These are phyloP conservation scores for Strix uralensis DNA, from an alignment of 2,113 vertebrate species.

Conservation along the genomic window DNA sequence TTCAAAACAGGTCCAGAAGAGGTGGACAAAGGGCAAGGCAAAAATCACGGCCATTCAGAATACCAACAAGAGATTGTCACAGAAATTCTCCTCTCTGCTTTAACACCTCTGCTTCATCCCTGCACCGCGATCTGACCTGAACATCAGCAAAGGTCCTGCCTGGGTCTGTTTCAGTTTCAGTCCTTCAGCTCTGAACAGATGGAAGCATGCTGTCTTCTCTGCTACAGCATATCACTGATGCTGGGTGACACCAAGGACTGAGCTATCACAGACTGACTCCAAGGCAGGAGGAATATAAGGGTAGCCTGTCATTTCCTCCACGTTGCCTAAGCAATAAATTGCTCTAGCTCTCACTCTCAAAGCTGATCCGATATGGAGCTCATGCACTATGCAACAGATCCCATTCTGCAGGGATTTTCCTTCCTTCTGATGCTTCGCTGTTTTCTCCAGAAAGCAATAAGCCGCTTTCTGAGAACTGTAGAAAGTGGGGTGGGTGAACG, in stretches of 20 bases:
- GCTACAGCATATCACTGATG: not conserved
- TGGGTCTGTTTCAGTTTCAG: not conserved
- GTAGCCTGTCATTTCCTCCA: not conserved
- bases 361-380: not conserved
- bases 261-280: not conserved
- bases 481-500: not conserved
- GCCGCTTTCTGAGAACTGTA: not conserved
- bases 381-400: not conserved
- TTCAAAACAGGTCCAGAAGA: not conserved
- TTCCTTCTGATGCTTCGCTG: not conserved
- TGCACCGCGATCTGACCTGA: rapidly evolving
- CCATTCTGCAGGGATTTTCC: not conserved
- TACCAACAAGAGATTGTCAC: not conserved
- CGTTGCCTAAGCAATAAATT: not conserved
- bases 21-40: not conserved
- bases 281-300: not conserved
- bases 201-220: not conserved
- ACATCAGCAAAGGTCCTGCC: not conserved
- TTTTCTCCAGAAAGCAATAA: not conserved
- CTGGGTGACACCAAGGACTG: not conserved
- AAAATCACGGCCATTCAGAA: not conserved
- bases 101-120: not conserved
- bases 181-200: not conserved
- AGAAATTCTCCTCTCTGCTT: not conserved
- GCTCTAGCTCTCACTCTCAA: not conserved